phyloP scores from a whole-genome alignment of 2,113 vertebrate species.

The Chamaea fasciata region DNA sequence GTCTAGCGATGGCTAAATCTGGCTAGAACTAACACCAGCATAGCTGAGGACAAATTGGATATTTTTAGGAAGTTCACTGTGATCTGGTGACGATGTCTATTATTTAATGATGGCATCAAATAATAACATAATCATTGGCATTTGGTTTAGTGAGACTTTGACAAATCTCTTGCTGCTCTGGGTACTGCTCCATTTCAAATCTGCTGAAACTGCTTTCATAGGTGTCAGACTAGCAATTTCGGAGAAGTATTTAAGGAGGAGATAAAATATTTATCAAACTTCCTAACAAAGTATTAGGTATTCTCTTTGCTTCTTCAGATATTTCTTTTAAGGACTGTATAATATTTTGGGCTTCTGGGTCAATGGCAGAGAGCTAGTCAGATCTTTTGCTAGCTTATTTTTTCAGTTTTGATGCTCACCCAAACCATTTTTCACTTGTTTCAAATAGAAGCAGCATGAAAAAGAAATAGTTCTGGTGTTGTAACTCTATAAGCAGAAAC shows the following conservation, averaged over 20 bases:
- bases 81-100: not conserved
- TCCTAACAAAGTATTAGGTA: not conserved
- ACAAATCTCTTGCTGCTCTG: not conserved
- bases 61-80: not conserved
- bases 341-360: not conserved
- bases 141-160: not conserved
- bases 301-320: not conserved
- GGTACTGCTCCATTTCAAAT: not conserved
- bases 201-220: not conserved
- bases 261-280: not conserved
- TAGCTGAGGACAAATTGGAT: not conserved
- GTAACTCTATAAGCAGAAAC: not conserved
- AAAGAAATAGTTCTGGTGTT: not conserved
- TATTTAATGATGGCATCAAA: not conserved
- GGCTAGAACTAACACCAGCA: too few species aligned
- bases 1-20: too few species aligned
- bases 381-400: not conserved
- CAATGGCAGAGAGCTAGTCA: not conserved
- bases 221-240: not conserved
- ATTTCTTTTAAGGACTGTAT: not conserved
- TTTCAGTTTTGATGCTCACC: not conserved
- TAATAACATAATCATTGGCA: not conserved
- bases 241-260: not conserved
- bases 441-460: not conserved
- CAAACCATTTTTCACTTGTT: not conserved